These are phyloP conservation scores for Limanda limanda DNA, from an alignment of 2,113 vertebrate genomes.

Conservation along the genomic window DNA sequence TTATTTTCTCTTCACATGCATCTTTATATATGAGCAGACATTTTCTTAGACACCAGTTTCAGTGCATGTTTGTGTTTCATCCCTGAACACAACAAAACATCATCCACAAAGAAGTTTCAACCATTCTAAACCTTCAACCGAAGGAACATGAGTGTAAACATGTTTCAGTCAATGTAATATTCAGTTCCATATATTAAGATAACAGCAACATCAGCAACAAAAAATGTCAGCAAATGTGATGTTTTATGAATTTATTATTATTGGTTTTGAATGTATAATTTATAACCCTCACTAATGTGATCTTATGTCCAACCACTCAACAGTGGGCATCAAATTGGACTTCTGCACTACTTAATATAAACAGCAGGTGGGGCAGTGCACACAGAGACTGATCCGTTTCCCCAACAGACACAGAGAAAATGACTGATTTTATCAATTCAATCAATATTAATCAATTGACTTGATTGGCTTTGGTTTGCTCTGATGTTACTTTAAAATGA, in stretches of 20 bases:
- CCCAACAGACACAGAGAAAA: not conserved
- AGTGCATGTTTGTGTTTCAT: not conserved
- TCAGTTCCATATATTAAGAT: not conserved
- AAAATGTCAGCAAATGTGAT: not conserved
- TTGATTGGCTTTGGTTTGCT: not conserved
- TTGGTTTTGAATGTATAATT: not conserved
- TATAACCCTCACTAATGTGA: not conserved
- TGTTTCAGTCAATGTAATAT: not conserved
- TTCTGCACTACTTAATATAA: not conserved
- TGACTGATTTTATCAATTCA: not conserved
- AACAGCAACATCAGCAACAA: not conserved
- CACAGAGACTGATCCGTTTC: not conserved
- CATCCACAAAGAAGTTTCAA: not conserved
- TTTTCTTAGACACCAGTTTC: not conserved
- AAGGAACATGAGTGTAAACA: too few relatives aligned
- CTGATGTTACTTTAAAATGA: not conserved
- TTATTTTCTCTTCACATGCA: too few relatives aligned
- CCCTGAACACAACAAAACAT: not conserved
- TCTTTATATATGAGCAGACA: too few relatives aligned
- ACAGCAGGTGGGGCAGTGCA: conserved; percentile 43
- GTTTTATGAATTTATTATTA: not conserved
- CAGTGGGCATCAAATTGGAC: not conserved
- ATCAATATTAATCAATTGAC: not conserved
- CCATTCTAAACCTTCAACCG: not conserved
- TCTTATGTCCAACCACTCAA: not conserved